A percentile compares a stretch with the other conserved stretches of the same genome.
Conservation (phyloP, 2,797 vertebrate genomes). For the Eupleurogrammus muticus region DNA sequence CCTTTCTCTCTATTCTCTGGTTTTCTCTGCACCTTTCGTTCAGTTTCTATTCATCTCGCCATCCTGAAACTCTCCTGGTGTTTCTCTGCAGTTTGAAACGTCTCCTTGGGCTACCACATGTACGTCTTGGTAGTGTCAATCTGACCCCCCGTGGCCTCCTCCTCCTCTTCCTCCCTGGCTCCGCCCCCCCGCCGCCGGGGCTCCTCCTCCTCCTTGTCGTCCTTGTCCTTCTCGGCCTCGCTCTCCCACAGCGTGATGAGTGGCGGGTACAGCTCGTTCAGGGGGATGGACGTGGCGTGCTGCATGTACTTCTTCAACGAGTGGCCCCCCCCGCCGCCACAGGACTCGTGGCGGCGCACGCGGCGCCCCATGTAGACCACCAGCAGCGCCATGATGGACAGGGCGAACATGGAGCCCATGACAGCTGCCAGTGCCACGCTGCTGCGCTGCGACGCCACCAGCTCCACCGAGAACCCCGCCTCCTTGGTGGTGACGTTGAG, state of each 20-base stretch:
- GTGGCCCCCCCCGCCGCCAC: slow-evolving; percentile 66
- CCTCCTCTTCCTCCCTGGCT: slow-evolving; percentile 28
- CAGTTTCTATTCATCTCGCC: not conserved
- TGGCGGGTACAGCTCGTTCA: slow-evolving; percentile 88
- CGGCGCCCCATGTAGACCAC: slow-evolving; percentile 85
- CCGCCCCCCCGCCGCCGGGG: slow-evolving; percentile 22
- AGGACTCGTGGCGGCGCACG: slow-evolving; percentile 83
- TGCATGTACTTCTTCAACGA: slow-evolving; percentile 88
- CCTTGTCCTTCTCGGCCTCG: slow-evolving; percentile 78
- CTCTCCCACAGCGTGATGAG: slow-evolving; percentile 89
- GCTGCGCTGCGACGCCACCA: slow-evolving; percentile 78
- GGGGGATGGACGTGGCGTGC: slow-evolving; percentile 84
- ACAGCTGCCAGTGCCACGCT: slow-evolving; percentile 85
- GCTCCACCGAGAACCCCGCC: slow-evolving; percentile 81
- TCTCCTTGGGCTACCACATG: slow-evolving; percentile 82
- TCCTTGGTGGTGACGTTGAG: slow-evolving; percentile 88
- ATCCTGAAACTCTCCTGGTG: not conserved
- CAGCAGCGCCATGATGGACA: slow-evolving; percentile 85
- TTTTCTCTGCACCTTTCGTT: no score
- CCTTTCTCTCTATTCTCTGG: not conserved
- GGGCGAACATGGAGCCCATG: slow-evolving; percentile 86
- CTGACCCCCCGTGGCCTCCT: slow-evolving; percentile 75
- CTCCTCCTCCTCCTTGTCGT: slow-evolving; percentile 71
- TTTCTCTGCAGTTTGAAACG: not conserved
- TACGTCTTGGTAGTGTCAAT: slow-evolving; percentile 89